Conservation (phyloP, 2,888 invertebrate genomes). For the Idaea straminata region DNA sequence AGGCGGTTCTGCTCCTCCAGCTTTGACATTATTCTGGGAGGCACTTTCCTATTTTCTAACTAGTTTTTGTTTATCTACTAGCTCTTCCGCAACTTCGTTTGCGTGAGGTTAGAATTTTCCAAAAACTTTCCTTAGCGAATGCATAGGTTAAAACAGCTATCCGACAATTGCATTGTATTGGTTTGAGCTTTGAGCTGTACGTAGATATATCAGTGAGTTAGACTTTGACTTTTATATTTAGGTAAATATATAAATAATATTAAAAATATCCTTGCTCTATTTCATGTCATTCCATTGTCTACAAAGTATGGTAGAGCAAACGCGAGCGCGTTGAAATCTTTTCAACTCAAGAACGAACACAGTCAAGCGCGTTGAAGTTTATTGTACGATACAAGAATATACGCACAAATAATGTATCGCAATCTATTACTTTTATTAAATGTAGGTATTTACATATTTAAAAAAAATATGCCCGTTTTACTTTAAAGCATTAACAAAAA, state of each 20-base stretch:
- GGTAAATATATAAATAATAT: no score
- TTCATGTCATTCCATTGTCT: neutral
- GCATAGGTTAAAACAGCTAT: no score
- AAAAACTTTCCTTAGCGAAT: no score
- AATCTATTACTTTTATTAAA: no score
- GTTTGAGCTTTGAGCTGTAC: no score
- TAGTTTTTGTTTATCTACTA: neutral
- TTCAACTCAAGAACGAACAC: slow-evolving; percentile 23
- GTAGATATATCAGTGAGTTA: no score
- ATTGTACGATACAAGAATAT: neutral
- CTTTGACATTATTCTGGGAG: no score
- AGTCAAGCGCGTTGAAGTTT: neutral
- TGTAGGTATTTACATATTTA: neutral
- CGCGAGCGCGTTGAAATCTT: slow-evolving; percentile 64
- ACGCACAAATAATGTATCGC: neutral
- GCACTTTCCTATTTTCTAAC: no score
- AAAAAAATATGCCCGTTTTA: neutral
- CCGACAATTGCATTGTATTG: no score
- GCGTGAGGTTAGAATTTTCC: neutral
- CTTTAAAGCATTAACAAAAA: neutral
- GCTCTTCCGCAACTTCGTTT: neutral
- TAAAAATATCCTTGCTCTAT: no score
- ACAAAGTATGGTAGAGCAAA: neutral
- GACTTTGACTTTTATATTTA: no score
- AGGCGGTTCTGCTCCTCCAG: neutral